These are phyloP conservation scores for Ellobius talpinus DNA, from an alignment of 2,113 vertebrate genomes.

Conservation along the genomic window DNA sequence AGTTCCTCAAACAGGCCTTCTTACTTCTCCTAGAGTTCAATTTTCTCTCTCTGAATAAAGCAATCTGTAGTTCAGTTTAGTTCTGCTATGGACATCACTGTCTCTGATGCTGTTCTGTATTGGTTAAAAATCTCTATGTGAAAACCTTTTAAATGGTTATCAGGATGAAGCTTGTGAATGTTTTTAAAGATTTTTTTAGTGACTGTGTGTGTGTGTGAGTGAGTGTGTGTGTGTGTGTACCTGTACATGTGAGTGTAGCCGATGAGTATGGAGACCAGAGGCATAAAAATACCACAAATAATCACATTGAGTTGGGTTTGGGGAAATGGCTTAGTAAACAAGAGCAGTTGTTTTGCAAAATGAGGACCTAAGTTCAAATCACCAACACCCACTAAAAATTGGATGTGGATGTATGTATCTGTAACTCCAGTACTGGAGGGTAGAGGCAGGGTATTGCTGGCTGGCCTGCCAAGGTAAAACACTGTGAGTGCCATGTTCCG, in stretches of 20 bases:
- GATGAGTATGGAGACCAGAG: neutral
- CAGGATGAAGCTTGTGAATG: constrained; percentile 16
- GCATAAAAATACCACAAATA: neutral
- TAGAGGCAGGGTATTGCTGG: neutral
- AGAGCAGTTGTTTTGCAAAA: neutral
- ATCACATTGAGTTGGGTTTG: neutral
- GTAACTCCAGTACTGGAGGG: neutral
- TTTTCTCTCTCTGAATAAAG: constrained; percentile 29
- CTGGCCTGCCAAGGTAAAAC: neutral
- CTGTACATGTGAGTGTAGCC: neutral
- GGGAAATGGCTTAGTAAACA: neutral
- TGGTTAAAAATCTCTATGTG: constrained; percentile 56
- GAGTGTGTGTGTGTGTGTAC: neutral
- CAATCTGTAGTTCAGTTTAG: neutral
- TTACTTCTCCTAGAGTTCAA: neutral
- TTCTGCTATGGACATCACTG: neutral
- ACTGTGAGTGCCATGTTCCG: neutral
- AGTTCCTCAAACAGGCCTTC: neutral
- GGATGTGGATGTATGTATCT: neutral
- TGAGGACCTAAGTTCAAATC: neutral
- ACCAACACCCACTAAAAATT: no score
- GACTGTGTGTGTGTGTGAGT: neutral
- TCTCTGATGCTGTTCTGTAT: neutral
- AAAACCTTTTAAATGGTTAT: constrained; percentile 40
- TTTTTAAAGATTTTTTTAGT: neutral